Evolutionary conservation across 2,113 vertebrate genomes (phyloP).

Genomic region (Bubalus kerabau): DNA sequence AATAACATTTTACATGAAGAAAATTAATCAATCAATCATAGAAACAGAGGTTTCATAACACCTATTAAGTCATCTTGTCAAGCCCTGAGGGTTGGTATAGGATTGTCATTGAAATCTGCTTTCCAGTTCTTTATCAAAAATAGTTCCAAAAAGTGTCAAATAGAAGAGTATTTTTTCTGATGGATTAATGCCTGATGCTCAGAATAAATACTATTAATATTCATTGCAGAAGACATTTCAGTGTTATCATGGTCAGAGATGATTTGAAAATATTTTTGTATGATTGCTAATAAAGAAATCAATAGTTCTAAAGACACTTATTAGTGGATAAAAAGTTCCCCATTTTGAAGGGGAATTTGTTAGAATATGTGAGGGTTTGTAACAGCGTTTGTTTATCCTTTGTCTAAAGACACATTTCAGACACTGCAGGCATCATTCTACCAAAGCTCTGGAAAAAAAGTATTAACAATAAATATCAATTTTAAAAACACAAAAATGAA

Average conservation of each 20-base stretch:
- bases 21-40: conserved; percentile 42
- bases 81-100: not conserved
- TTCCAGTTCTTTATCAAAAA: conserved; percentile 45
- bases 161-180: not conserved
- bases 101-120: not conserved
- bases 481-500: not conserved
- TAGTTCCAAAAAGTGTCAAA: not conserved
- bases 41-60: not conserved
- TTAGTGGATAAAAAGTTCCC: not conserved
- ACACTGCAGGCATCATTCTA: not conserved
- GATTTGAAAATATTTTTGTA: conserved; percentile 31
- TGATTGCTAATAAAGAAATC: conserved; percentile 27
- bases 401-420: not conserved
- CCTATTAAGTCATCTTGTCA: not conserved
- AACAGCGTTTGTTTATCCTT: not conserved
- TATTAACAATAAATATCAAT: not conserved
- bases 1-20: conserved; percentile 20
- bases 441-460: not conserved
- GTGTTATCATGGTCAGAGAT: conserved; percentile 21
- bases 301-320: not conserved
- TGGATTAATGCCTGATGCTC: not conserved
- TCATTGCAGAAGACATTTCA: not conserved
- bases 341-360: not conserved
- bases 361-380: not conserved
- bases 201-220: conserved; percentile 39